These are phyloP conservation scores for Eucriotettix oculatus DNA, from an alignment of 2,888 invertebrate genomes.

Conservation along the genomic window DNA sequence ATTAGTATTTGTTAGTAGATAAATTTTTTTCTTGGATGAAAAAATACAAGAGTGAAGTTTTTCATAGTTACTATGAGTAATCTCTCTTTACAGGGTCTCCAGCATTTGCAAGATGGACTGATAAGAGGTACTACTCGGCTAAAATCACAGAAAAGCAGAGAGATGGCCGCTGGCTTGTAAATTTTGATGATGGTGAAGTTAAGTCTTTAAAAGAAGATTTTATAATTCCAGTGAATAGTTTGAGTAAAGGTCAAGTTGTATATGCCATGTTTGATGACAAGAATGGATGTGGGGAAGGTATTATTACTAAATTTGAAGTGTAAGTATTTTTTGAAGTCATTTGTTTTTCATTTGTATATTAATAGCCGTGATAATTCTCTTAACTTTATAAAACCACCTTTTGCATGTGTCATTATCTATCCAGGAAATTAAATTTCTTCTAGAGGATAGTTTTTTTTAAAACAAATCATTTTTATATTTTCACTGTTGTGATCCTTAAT, in stretches of 20 bases:
- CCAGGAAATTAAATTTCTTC: too few species aligned
- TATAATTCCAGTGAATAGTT: constrained; percentile 26
- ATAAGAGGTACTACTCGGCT: constrained; percentile 49
- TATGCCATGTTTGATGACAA: constrained; percentile 36
- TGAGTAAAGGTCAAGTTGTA: constrained; percentile 34
- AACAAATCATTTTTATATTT: too few species aligned
- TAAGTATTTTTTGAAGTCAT: neutral
- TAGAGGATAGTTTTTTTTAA: too few species aligned
- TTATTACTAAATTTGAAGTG: constrained; percentile 2
- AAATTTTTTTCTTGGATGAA: too few species aligned
- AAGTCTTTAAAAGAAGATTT: constrained; percentile 41
- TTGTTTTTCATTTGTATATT: too few species aligned
- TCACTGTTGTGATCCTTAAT: too few species aligned
- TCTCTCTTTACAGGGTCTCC: neutral
- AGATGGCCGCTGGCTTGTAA: constrained; percentile 38
- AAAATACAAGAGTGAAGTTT: too few species aligned
- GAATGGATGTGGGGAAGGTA: constrained; percentile 33
- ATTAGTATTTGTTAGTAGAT: too few species aligned
- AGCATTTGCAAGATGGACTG: constrained; percentile 50
- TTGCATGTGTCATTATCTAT: too few species aligned
- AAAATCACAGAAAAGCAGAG: constrained; percentile 37
- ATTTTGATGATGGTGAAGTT: constrained; percentile 44
- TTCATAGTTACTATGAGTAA: neutral
- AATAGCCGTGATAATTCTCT: too few species aligned
- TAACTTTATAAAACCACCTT: too few species aligned